Conservation (phyloP, 2,888 invertebrate species). For the Antheraea assamensis region DNA sequence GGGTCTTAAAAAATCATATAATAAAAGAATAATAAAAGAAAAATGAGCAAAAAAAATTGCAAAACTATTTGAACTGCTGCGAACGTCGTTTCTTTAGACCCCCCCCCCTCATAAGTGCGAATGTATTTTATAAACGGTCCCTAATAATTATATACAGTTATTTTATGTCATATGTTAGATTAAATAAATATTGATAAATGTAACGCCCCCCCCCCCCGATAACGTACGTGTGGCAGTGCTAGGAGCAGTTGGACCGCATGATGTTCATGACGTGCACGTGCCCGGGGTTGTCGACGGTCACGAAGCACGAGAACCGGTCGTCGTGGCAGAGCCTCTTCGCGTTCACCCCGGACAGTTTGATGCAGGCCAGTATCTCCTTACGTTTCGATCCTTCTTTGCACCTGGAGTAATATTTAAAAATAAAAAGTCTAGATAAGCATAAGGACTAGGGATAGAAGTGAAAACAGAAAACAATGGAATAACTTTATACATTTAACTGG, state of each 20-base stretch:
- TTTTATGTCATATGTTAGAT: not conserved
- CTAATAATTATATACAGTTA: no score
- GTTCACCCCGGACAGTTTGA: constrained; percentile 72
- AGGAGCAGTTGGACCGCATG: constrained; percentile 49
- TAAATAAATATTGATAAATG: not conserved
- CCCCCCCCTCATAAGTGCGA: no score
- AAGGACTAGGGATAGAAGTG: no score
- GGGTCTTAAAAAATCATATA: no score
- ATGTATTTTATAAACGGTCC: no score
- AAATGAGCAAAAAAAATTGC: no score
- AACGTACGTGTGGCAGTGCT: constrained; percentile 36
- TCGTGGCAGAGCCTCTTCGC: constrained; percentile 68
- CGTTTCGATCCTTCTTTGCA: constrained; percentile 68
- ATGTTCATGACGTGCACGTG: constrained; percentile 83
- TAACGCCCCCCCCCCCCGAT: not conserved
- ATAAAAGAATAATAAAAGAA: no score
- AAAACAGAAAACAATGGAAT: no score
- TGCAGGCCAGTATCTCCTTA: constrained; percentile 73
- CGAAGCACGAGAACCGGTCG: constrained; percentile 81
- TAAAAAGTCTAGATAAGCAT: not conserved
- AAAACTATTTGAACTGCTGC: no score
- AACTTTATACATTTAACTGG: no score
- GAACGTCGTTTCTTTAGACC: no score
- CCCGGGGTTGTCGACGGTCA: constrained; percentile 83
- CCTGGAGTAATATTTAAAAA: constrained; percentile 44